Base-by-base conservation (phyloP, 2,888 invertebrate genomes). In the Rhagium mordax region DNA sequence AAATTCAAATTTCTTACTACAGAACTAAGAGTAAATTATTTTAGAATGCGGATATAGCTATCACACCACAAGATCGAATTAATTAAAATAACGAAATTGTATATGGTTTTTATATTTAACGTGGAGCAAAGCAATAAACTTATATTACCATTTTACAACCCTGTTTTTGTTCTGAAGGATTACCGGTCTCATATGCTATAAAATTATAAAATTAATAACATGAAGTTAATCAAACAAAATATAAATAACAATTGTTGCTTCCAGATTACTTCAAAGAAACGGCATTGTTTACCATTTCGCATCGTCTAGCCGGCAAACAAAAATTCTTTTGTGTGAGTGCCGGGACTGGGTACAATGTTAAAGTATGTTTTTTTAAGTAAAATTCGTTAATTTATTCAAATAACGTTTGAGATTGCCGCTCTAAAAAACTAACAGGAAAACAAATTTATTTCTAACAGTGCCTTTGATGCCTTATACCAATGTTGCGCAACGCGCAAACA, bases 361-460 rank as follows among this genome's bases (percentile, higher is more conserved):
- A 55, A 29, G 15, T 49, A 13, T 20, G 29, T 65, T 65, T 65
- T 48, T 29, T 53, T 20, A 20, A 16, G 18, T 51, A 65, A 48
- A 48, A 65, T 20, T 33, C 20, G 48, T 53, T 65, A 65, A 49
- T 53, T 65, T 53, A 65, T 55, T 65, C 29, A 65, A 65, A 65
- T 55, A 53, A 0, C 16, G 65, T 65, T 65, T 65, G 65, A 65
- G 29, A 7, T n/a, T n/a, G 53, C 65, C 65, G 65, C 53, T 20
- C 20, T 33, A 20, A 10, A n/a, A 21, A 18, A 41, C 33, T n/a
- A 29, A 18, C 29, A 2, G 15, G 20, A 6, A 41, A 20, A 20
- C 2, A 13, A 47, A 61, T 18, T 8, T 8, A 1, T 7, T 20
- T 20, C 16, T 16, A 59, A 62, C 7, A 27, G n/a, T 15, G 49